phyloP scores from a whole-genome alignment of 2,888 invertebrate genomes.

The Sminthurides aquaticus region DNA sequence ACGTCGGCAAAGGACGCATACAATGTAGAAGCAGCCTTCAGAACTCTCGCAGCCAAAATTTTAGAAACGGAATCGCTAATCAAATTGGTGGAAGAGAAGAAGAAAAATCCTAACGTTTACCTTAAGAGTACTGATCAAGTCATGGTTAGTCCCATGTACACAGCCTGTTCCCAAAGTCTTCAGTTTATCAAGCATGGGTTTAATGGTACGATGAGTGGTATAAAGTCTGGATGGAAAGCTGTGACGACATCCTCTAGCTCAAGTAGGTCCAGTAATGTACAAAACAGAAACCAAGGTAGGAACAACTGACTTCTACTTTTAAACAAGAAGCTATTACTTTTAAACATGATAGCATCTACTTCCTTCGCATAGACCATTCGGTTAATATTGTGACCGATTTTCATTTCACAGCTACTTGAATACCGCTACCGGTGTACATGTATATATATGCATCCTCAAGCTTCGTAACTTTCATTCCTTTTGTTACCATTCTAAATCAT shows the following conservation, averaged over 20 bases:
- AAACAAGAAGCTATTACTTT: too few species aligned
- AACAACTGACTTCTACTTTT: too few species aligned
- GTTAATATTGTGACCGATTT: too few species aligned
- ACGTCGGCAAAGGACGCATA: slow-evolving; percentile 85
- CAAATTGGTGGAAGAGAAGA: slow-evolving; percentile 30
- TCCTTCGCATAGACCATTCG: too few species aligned
- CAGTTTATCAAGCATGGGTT: slow-evolving; percentile 35
- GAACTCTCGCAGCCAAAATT: slow-evolving; percentile 37
- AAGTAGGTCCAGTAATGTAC: background rate
- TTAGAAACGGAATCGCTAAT: slow-evolving; percentile 36
- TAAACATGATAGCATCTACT: too few species aligned
- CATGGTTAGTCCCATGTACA: slow-evolving; percentile 11
- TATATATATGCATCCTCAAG: too few species aligned
- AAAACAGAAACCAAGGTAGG: too few species aligned
- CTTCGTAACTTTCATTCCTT: too few species aligned
- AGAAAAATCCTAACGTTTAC: slow-evolving; percentile 30
- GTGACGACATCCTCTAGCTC: slow-evolving; percentile 23
- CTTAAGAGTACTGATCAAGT: slow-evolving; percentile 26
- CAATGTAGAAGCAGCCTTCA: slow-evolving; percentile 81
- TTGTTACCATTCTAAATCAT: too few species aligned
- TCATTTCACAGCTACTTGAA: too few species aligned
- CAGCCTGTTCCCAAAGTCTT: slow-evolving; percentile 35
- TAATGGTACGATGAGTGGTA: slow-evolving; percentile 30
- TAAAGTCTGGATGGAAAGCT: slow-evolving; percentile 33
- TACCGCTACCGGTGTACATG: too few species aligned